These are phyloP conservation scores for Aplysia californica DNA, from an alignment of 1,140 invertebrate species.

Conservation along the genomic window DNA sequence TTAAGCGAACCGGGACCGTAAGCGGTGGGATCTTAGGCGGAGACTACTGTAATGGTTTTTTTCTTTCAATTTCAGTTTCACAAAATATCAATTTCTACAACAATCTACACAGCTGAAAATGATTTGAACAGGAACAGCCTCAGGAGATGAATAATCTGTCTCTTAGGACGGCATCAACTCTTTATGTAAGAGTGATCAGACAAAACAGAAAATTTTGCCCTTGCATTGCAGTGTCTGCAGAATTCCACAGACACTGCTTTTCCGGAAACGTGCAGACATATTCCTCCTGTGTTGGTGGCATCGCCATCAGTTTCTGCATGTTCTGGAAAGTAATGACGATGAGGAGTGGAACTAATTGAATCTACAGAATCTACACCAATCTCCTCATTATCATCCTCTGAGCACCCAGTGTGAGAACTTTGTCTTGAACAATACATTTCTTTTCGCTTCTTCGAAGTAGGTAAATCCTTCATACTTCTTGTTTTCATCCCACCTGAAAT, in stretches of 20 bases:
- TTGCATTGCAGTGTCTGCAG: constrained; percentile 33
- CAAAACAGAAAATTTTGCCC: not conserved
- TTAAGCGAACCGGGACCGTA: too few relatives aligned
- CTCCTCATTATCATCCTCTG: not conserved
- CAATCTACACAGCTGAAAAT: too few relatives aligned
- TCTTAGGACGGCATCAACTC: not conserved
- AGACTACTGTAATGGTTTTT: too few relatives aligned
- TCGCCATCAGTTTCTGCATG: too few relatives aligned
- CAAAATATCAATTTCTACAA: too few relatives aligned
- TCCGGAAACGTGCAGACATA: constrained; percentile 44
- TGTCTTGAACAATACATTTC: not conserved
- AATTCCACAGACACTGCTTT: constrained; percentile 40
- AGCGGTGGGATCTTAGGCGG: too few relatives aligned
- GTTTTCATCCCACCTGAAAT: too few relatives aligned
- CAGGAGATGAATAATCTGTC: too few relatives aligned
- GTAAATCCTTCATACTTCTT: not conserved
- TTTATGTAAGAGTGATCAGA: constrained; percentile 30
- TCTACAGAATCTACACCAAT: not conserved
- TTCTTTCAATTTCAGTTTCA: too few relatives aligned
- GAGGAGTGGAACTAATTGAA: not conserved
- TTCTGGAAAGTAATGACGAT: too few relatives aligned
- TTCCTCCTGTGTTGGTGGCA: too few relatives aligned
- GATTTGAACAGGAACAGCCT: too few relatives aligned
- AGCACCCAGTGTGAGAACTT: not conserved
- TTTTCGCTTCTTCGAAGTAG: not conserved